Evolutionary conservation across 2,113 vertebrate species (phyloP).

Genomic region (Peromyscus polionotus): DNA sequence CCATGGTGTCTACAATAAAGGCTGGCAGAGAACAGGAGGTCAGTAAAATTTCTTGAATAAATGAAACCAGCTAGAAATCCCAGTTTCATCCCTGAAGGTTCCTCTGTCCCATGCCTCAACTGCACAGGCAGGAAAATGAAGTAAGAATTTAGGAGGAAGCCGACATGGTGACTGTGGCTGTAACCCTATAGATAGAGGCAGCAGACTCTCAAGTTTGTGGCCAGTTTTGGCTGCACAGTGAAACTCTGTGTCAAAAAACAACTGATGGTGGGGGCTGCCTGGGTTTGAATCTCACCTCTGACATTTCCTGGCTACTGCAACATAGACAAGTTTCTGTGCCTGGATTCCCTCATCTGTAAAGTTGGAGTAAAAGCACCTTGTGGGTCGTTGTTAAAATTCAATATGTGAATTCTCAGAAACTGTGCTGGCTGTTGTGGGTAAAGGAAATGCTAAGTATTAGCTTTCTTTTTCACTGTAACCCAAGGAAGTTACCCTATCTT

Average conservation of each 20-base stretch:
- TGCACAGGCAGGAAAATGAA: not conserved
- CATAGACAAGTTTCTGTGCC: not conserved
- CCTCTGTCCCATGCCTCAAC: not conserved
- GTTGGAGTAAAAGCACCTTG: not conserved
- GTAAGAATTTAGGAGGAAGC: not conserved
- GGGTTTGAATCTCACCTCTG: not conserved
- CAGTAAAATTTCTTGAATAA: not conserved
- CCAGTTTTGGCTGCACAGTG: not conserved
- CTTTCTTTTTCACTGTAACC: constrained; percentile 38
- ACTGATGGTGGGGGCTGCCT: not conserved
- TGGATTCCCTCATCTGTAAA: not conserved
- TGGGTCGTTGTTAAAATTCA: not conserved
- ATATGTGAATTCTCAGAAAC: not conserved
- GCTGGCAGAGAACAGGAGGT: not conserved
- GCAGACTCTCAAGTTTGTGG: not conserved
- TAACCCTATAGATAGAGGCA: not conserved
- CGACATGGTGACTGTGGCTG: not conserved
- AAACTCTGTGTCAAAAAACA: not conserved
- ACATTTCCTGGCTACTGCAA: not conserved
- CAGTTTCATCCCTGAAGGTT: not conserved
- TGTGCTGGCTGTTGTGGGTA: not conserved
- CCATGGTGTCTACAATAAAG: not conserved
- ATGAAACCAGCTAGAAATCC: not conserved
- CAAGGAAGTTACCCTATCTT: not conserved
- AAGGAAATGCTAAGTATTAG: not conserved